Evolutionary conservation across 2,888 invertebrate species (phyloP), one percentile per base, ranked within the genome.

Genomic region (Xanthia togata): DNA sequence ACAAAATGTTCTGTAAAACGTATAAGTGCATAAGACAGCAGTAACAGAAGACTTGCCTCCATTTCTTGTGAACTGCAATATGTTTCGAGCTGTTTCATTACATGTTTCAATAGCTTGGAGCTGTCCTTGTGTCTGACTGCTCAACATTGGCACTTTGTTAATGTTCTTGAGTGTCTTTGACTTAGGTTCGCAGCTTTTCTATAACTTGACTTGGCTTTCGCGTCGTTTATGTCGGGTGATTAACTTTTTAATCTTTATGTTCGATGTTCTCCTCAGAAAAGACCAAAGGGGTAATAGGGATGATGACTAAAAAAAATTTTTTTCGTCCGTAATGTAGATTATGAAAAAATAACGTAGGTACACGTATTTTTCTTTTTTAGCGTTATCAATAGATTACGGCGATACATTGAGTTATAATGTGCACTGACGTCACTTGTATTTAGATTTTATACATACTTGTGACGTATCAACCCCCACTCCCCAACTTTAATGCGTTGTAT

Each of bases 21-120:
- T 68, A 17, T 35, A 64, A 59, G 68, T 76, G 65, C 55, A 55
- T n/a, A 26, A 44, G 70, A 62, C 57, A 78, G 74, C 47, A 75
- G 82, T 59, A 74, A 68, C 35, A 44, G 60, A 17, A 70, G 63
- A 62, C 47, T 67, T 59, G 57, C 35, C n/a, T n/a, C 64, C n/a
- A 35, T 63, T 67, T 73, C 62, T 70, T 26, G 67, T 59, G 31
- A 41, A 50, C 70, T 67, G 73, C 53, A 79, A 82, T 79, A 70
- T 55, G 62, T 68, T 81, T 79, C 81, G 23, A 79, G 31, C 35
- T 50, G 31, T 79, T 73, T 73, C 67, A 73, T 70, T 78, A 78
- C 26, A 55, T 64, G 59, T 71, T 71, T 72, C 76, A 68, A 67
- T 82, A 65, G 31, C 17, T 65, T 69, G 38, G 12, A 81, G 55